Evolutionary conservation across 2,888 invertebrate genomes (phyloP), one percentile per base, ranked within the genome.

Genomic region (Chironomus riparius): DNA sequence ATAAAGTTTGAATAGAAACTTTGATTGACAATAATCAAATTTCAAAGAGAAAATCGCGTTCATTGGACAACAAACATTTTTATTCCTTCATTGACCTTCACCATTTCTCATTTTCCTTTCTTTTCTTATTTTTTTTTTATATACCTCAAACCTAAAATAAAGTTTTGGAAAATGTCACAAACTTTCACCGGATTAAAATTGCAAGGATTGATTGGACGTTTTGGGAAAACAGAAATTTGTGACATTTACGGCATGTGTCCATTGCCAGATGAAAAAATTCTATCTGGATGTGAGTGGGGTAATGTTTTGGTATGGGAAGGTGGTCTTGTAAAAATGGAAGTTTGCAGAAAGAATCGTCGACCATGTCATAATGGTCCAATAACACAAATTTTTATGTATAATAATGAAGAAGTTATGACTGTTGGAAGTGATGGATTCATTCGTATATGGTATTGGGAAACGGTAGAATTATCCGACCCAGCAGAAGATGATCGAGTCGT

Each of bases 131-230:
- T 38, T 10, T 10, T 10, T 38, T 38, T 38, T 38, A 38, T 38
- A 10, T 38, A 38, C 38, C 7, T 38, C 38, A 38, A 38, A 2
- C 28, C 3, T 4, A 3, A 38, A 38, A 38, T 10, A 38, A 38
- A 65, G 83, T 95, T 95, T 84, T 97, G 96, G 96, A 95, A 94
- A 86, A 95, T 96, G 92, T 91, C 92, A 0, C 83, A 87, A 78
- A 96, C 97, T 0, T 97, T 96, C 81, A 97, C 96, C 0, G 96
- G 96, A 0, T 84, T 96, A 0, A 97, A 97, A 83, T 85, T 97
- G 6, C 91, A 95, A 83, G 94, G 95, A 1, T 90, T 92, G 80
- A 83, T 94, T n/a, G 96, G 96, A 0, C 87, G 93, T 80, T 97
- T 96, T 82, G 96, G 95, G 1, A 94, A 94, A 84, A 96, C 95